phyloP scores from a whole-genome alignment of 2,888 invertebrate species.

The Perdita meconis region DNA sequence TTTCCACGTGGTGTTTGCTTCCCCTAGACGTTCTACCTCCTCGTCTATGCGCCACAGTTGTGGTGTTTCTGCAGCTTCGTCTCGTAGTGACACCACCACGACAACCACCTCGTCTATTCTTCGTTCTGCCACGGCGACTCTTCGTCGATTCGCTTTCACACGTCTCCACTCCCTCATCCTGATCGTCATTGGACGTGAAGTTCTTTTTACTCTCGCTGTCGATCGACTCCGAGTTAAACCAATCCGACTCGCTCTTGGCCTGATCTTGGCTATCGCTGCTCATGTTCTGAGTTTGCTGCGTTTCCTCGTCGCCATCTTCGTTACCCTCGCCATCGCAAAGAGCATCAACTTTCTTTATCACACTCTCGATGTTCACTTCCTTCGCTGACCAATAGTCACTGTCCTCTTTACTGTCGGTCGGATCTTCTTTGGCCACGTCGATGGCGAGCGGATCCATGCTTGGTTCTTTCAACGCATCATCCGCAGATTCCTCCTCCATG shows the following conservation, averaged over 20 bases:
- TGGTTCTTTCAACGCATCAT: slow-evolving; percentile 76
- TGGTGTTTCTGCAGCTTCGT: slow-evolving; percentile 84
- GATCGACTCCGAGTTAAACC: slow-evolving; percentile 77
- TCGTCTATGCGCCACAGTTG: slow-evolving; percentile 75
- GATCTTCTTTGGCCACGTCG: slow-evolving; percentile 83
- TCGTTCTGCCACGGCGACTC: slow-evolving; percentile 83
- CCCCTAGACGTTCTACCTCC: slow-evolving; percentile 84
- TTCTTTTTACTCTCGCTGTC: slow-evolving; percentile 78
- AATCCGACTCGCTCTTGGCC: slow-evolving; percentile 76
- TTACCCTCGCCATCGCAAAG: slow-evolving; percentile 85
- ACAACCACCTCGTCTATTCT: slow-evolving; percentile 79
- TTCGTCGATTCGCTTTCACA: slow-evolving; percentile 78
- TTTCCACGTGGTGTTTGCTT: slow-evolving; percentile 84
- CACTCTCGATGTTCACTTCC: slow-evolving; percentile 92
- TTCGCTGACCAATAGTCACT: slow-evolving; percentile 92
- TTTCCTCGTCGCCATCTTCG: slow-evolving; percentile 76
- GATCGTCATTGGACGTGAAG: slow-evolving; percentile 76
- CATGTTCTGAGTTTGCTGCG: slow-evolving; percentile 69
- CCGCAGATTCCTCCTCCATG: slow-evolving; percentile 73
- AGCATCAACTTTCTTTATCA: slow-evolving; percentile 91
- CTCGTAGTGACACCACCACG: slow-evolving; percentile 87
- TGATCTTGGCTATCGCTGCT: slow-evolving; percentile 73
- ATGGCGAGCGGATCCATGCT: slow-evolving; percentile 77
- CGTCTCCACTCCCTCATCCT: slow-evolving; percentile 82
- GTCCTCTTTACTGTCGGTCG: slow-evolving; percentile 87